These are phyloP conservation scores for Notothenia rossii DNA, from an alignment of 2,113 vertebrate genomes.

Conservation along the genomic window DNA sequence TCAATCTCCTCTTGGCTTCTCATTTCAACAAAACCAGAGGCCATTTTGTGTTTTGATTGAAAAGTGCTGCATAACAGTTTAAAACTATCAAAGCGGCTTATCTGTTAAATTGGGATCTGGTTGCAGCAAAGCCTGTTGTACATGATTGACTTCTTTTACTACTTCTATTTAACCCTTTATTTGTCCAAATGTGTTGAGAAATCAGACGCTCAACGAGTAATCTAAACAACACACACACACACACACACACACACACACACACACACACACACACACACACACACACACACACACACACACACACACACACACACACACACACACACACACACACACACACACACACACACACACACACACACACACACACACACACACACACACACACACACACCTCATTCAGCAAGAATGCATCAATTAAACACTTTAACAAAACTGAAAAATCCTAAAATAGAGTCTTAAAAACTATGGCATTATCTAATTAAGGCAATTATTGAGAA, in stretches of 20 bases:
- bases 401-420: constrained; percentile 55
- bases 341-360: no score
- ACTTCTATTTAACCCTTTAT: neutral
- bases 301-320: no score
- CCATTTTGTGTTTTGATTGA: neutral
- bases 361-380: no score
- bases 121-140: neutral
- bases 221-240: neutral
- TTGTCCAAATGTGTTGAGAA: neutral
- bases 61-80: neutral
- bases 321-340: no score
- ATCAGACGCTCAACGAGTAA: neutral
- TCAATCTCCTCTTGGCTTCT: neutral
- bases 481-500: constrained; percentile 35
- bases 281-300: no score
- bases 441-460: constrained; percentile 36
- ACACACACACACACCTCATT: neutral
- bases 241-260: no score
- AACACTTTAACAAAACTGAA: constrained; percentile 48
- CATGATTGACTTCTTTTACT: neutral
- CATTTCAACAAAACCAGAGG: neutral
- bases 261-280: no score
- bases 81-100: neutral
- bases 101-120: neutral
- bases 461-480: constrained; percentile 12